These are phyloP conservation scores for Drosophila kanapiae DNA, from an alignment of 1,140 invertebrate species.

Conservation along the genomic window DNA sequence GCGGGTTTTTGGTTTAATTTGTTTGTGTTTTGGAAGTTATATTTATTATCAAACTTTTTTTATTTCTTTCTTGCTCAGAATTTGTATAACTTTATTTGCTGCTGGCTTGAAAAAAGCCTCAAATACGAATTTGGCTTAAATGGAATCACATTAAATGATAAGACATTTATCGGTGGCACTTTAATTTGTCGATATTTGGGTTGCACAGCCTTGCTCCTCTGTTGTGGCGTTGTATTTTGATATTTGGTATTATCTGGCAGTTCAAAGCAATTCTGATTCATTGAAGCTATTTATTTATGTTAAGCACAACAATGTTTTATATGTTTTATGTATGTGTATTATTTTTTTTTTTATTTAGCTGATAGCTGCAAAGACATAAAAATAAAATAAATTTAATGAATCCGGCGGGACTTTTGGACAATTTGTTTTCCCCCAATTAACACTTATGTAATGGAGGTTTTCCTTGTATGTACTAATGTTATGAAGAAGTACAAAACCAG, in stretches of 20 bases:
- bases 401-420: neutral
- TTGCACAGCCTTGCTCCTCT: conserved; percentile 18
- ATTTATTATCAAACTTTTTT: conserved; percentile 2
- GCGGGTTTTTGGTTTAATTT: neutral
- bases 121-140: conserved; percentile 32
- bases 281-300: neutral
- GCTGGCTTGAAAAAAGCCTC: conserved; percentile 10
- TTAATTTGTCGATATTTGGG: conserved; percentile 2
- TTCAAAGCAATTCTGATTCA: neutral
- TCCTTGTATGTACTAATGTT: no score
- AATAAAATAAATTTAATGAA: neutral
- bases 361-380: conserved; percentile 1
- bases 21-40: neutral
- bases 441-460: no score
- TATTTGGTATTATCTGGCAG: conserved; percentile 6
- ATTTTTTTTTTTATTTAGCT: neutral
- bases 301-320: neutral
- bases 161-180: conserved; percentile 22
- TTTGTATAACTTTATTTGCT: neutral
- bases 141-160: conserved; percentile 31
- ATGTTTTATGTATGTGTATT: neutral
- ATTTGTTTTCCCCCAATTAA: neutral
- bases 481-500: no score
- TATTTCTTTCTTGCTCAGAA: conserved; percentile 3
- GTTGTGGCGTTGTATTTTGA: conserved; percentile 7